Conservation (phyloP, 2,113 vertebrate genomes). For the Ivindomyrus marchei region DNA sequence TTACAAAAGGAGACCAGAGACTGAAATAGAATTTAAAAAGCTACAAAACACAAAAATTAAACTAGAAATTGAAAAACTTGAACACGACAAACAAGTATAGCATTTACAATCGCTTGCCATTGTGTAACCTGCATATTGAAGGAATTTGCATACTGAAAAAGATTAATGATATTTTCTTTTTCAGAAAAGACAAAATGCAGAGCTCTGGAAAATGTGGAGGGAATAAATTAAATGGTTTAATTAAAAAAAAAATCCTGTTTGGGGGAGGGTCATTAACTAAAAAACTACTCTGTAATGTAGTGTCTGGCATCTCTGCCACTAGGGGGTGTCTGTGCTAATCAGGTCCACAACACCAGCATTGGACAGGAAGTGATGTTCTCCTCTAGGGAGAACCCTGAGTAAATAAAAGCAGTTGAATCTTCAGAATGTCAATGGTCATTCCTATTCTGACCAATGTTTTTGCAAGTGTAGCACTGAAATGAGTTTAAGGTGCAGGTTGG, state of each 20-base stretch:
- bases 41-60: slow-evolving; percentile 3
- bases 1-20: background rate
- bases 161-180: background rate
- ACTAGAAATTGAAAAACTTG: background rate
- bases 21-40: background rate
- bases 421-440: background rate
- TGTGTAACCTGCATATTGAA: background rate
- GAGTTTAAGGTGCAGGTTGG: background rate
- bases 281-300: background rate
- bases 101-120: background rate
- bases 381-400: background rate
- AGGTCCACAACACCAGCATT: background rate
- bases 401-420: background rate
- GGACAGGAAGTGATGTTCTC: background rate
- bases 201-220: background rate
- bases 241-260: background rate
- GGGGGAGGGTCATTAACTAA: background rate
- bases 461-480: background rate
- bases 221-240: background rate
- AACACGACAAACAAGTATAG: background rate
- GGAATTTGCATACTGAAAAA: background rate
- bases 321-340: background rate
- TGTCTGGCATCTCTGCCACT: background rate
- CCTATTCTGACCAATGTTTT: background rate
- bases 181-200: background rate